Percentiles rank a stretch among this genome's conserved stretches.
Evolutionary conservation across 2,888 invertebrate species (phyloP).

Genomic region (Ochropleura plecta): DNA sequence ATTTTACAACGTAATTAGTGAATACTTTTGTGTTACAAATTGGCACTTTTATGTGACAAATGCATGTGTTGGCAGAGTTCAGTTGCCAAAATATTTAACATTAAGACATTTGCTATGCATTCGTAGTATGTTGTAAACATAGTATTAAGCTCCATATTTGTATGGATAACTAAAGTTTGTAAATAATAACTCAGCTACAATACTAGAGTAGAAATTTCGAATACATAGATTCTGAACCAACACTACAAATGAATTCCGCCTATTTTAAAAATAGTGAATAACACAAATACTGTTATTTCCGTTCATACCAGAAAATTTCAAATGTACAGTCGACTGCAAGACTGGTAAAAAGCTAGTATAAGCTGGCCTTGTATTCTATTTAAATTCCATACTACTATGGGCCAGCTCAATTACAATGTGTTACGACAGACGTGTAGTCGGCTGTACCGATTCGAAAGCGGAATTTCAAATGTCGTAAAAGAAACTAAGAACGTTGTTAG

Average conservation of each 20-base stretch:
- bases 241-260: background rate
- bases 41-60: slow-evolving; percentile 21
- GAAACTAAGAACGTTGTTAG: background rate
- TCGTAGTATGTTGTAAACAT: background rate
- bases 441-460: background rate
- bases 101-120: slow-evolving; percentile 2
- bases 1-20: slow-evolving; percentile 28
- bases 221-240: background rate
- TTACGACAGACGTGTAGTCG: background rate
- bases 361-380: background rate
- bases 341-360: background rate
- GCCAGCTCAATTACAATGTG: background rate
- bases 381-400: background rate
- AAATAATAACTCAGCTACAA: background rate
- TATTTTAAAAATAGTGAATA: slow-evolving; percentile 12
- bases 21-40: slow-evolving; percentile 19
- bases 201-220: background rate
- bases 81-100: slow-evolving; percentile 41
- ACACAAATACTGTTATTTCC: slow-evolving; percentile 16
- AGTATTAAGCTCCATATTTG: background rate
- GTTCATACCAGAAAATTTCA: background rate
- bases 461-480: background rate
- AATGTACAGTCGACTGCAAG: background rate
- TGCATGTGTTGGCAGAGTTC: slow-evolving; percentile 17
- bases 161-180: background rate